Conservation (phyloP, 2,113 vertebrate genomes). For the Petroica traversi region DNA sequence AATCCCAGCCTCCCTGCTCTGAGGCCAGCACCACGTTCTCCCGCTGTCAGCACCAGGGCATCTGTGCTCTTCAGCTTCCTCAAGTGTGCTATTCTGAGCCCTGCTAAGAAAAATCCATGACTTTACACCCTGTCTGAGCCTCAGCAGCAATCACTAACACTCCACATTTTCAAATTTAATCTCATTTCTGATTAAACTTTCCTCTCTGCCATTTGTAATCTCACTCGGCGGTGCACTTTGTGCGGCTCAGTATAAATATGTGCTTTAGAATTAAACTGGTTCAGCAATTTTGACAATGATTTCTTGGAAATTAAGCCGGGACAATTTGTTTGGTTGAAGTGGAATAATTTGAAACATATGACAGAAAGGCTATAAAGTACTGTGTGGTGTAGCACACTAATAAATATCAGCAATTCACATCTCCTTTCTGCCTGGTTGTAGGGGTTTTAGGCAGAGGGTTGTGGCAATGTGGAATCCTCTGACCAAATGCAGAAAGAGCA, state of each 20-base stretch:
- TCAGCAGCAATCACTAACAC: neutral
- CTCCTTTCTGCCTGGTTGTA: neutral
- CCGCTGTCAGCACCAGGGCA: neutral
- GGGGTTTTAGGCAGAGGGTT: neutral
- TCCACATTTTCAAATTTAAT: conserved; percentile 45
- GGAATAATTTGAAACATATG: conserved; percentile 48
- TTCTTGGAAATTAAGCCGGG: conserved; percentile 68
- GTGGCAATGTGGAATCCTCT: neutral
- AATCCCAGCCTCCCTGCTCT: neutral
- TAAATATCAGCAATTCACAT: neutral
- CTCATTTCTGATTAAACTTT: conserved; percentile 70
- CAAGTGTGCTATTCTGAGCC: neutral
- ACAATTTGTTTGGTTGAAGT: conserved; percentile 70
- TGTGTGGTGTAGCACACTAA: neutral
- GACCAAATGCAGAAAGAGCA: neutral
- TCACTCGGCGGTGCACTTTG: conserved; percentile 19
- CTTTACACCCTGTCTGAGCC: conserved; percentile 33
- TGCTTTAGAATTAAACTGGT: conserved; percentile 73
- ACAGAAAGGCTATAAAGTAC: conserved; percentile 34
- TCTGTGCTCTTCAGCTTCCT: neutral
- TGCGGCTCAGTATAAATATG: conserved; percentile 65
- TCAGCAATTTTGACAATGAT: conserved; percentile 74
- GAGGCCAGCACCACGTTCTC: neutral
- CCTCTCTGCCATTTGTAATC: conserved; percentile 60
- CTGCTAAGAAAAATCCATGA: neutral